Evolutionary conservation across 2,797 vertebrate genomes (phyloP), one percentile per base, ranked within the genome.

Genomic region (Apodemus agrarius): DNA sequence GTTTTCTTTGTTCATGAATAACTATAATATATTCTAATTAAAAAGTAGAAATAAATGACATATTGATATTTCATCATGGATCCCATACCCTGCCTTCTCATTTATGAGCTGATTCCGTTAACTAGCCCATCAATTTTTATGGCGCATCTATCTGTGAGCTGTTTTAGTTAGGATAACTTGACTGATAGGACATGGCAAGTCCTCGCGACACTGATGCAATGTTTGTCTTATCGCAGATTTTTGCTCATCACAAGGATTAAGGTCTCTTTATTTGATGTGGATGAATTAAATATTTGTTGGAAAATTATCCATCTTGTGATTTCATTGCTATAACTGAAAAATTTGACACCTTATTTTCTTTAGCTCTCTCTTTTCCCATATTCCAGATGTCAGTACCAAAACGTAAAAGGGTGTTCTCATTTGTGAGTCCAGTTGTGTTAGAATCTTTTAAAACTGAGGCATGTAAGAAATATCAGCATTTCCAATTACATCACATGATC

Each of bases 51-150:
- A 84, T 91, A 74, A 93, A 82, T 87, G 49, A 82, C 19, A 52
- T 75, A 76, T 12, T 93, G 29, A 13, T 81, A 26, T 84, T 93
- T 87, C 91, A 54, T 84, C 40, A 78, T 88, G 63, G 85, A 61
- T 43, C 85, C 24, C 40, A 57, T 3, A 65, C 7, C 7, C 8
- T 88, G 75, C 87, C 21, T 81, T 96, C 49, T 90, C 37, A 90
- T 89, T 90, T 95, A 90, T 76, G 79, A 95, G 59, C n/a, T 87
- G 26, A 63, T 84, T 91, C 24, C n/a, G 59, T 49, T 31, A 91
- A 22, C 7, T 13, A 95, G n/a, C 8, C 52, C 46, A 54, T 90
- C 37, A 5, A 7, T 37, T 87, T 95, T 97, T 72, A 86, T 54
- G 37, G 79, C 79, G 63, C 52, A 84, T 76, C 17, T 63, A 80